Conservation (phyloP, 1,140 invertebrate genomes). For the Ceratina calcarata region DNA sequence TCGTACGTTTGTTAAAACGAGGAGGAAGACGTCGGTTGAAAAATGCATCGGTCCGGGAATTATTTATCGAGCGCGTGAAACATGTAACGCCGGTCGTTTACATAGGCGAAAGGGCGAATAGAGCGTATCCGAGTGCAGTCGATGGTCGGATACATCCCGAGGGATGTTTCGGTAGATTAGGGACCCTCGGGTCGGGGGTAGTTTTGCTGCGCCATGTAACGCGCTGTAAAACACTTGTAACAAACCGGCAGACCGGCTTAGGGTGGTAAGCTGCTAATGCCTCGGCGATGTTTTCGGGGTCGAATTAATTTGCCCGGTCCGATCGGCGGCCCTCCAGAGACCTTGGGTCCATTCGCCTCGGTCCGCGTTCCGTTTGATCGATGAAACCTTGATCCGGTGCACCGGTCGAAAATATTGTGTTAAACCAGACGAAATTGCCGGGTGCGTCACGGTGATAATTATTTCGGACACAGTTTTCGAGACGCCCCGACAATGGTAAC, state of each 20-base stretch:
- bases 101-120: slow-evolving; percentile 60
- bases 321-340: slow-evolving; percentile 65
- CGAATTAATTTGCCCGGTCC: slow-evolving; percentile 78
- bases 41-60: slow-evolving; percentile 52
- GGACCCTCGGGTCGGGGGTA: slow-evolving; percentile 67
- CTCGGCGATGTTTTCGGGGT: slow-evolving; percentile 75
- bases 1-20: not conserved
- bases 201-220: slow-evolving; percentile 72
- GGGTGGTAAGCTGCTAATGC: slow-evolving; percentile 73
- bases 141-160: slow-evolving; percentile 70
- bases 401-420: too few relatives aligned
- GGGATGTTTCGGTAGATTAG: slow-evolving; percentile 80
- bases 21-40: slow-evolving; percentile 30
- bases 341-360: slow-evolving; percentile 11
- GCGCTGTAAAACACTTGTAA: slow-evolving; percentile 79
- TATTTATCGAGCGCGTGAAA: slow-evolving; percentile 63
- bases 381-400: not conserved
- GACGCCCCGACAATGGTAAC: slow-evolving; percentile 27
- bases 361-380: not conserved
- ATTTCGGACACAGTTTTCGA: slow-evolving; percentile 14
- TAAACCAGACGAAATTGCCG: too few relatives aligned
- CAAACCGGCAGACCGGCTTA: slow-evolving; percentile 61
- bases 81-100: slow-evolving; percentile 60
- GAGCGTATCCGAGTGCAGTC: slow-evolving; percentile 64
- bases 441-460: slow-evolving; percentile 5